phyloP scores from a whole-genome alignment of 2,113 vertebrate species.

The Scatophagus argus region DNA sequence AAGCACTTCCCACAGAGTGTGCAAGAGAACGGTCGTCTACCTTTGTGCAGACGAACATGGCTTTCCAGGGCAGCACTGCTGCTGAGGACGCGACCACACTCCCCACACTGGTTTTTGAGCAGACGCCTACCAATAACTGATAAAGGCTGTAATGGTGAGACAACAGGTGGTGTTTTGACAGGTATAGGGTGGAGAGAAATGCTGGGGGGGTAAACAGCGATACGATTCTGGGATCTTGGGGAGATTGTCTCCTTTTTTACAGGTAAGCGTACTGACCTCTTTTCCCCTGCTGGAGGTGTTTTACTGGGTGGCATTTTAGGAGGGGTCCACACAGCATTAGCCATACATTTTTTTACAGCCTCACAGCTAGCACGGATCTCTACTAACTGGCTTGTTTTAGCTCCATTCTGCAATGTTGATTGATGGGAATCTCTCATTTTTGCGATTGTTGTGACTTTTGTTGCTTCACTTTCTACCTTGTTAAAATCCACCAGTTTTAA shows the following conservation, averaged over 20 bases:
- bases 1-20: conserved; percentile 78
- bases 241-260: conserved; percentile 20
- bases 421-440: conserved; percentile 10
- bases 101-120: conserved; percentile 79
- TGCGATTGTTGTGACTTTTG: conserved; percentile 10
- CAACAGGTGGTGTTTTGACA: conserved; percentile 35
- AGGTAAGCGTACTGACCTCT: background rate
- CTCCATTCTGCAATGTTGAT: background rate
- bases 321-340: conserved; percentile 59
- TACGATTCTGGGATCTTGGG: background rate
- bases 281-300: background rate
- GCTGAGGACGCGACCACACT: conserved; percentile 79
- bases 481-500: conserved; percentile 11
- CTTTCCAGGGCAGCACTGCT: conserved; percentile 75
- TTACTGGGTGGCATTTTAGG: conserved; percentile 20
- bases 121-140: conserved; percentile 66
- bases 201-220: background rate
- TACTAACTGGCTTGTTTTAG: background rate
- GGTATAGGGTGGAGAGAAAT: conserved; percentile 33
- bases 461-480: conserved; percentile 22
- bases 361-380: background rate
- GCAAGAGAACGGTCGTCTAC: conserved; percentile 74
- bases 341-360: conserved; percentile 6
- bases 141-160: conserved; percentile 71
- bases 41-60: conserved; percentile 78